Evolutionary conservation across 2,113 vertebrate species (phyloP), one percentile per base, ranked within the genome.

Genomic region (Hippoglossus stenolepis): DNA sequence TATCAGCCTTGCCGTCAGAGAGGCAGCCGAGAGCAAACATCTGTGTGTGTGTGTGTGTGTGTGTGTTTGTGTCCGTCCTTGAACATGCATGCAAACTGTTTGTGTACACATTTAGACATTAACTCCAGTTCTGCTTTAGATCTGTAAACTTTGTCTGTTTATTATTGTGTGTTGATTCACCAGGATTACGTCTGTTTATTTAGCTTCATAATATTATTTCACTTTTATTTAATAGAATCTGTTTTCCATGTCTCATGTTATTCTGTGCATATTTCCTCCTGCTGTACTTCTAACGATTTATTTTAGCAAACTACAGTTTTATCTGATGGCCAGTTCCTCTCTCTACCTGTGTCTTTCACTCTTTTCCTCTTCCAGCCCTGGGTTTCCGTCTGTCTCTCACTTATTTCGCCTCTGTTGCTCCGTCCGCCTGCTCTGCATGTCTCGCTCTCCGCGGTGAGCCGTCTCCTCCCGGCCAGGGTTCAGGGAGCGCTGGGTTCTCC

Each of bases 1-100:
- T 91, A 92, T 93, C 90, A 89, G 90, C 84, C 80, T 91, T 77
- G 71, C 85, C 84, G 73, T 89, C 84, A 87, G 85, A 90, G 87
- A 89, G 89, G 87, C 76, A 88, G 83, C 86, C 87, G 83, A 91
- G 90, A 88, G 90, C 91, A 92, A 91, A 90, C 91, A 89, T 92
- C 89, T 92, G 87, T 88, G 89, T 84, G 80, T 83, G 65, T 74
- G 51, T 47, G 58, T 80, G 60, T 79, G 74, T 78, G 89, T 84
- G 80, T 83, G 65, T 74, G 51, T 47, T 54, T 80, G 60, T 82
- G 60, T 81, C 75, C 76, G 79, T 75, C 35, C 65, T 15, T 31
- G 35, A 79, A 54, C 59, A 70, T 49, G 51, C 73, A 60, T 64
- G 10, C 21, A n/a, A 35, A 76, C 49, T 64, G 68, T 69, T 75